These are phyloP conservation scores for Suncus etruscus DNA, from an alignment of 2,113 vertebrate genomes.

Conservation along the genomic window DNA sequence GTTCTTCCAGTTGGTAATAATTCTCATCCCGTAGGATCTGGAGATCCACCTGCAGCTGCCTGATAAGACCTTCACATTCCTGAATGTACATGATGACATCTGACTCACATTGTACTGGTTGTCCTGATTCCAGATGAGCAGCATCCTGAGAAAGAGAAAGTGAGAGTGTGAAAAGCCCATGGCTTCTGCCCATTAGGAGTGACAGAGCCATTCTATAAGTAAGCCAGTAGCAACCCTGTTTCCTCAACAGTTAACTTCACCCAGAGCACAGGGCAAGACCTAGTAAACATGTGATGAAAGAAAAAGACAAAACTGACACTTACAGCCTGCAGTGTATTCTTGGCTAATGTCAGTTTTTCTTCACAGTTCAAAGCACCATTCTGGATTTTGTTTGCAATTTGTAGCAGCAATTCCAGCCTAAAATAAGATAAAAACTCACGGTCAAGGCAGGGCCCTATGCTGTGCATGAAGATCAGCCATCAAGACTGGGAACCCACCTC, in stretches of 20 bases:
- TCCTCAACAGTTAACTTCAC: not conserved
- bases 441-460: not conserved
- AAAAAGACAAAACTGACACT: constrained; percentile 80
- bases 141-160: constrained; percentile 89
- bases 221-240: constrained; percentile 17
- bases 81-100: constrained; percentile 95
- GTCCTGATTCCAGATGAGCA: constrained; percentile 93
- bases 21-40: constrained; percentile 94
- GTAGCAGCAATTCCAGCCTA: constrained; percentile 96
- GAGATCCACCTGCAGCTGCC: constrained; percentile 94
- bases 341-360: constrained; percentile 97
- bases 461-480: not conserved
- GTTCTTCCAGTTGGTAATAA: constrained; percentile 97
- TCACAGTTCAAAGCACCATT: constrained; percentile 97
- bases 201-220: not conserved
- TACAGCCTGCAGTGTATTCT: constrained; percentile 97
- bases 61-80: constrained; percentile 94
- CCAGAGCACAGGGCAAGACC: not conserved
- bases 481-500: constrained; percentile 84
- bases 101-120: constrained; percentile 91
- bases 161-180: not conserved
- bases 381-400: constrained; percentile 98
- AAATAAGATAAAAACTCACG: constrained; percentile 41
- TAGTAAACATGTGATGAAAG: not conserved
- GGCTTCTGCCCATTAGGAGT: not conserved